These are phyloP conservation scores for Dryomyza anilis DNA, from an alignment of 2,888 invertebrate species.

Conservation along the genomic window DNA sequence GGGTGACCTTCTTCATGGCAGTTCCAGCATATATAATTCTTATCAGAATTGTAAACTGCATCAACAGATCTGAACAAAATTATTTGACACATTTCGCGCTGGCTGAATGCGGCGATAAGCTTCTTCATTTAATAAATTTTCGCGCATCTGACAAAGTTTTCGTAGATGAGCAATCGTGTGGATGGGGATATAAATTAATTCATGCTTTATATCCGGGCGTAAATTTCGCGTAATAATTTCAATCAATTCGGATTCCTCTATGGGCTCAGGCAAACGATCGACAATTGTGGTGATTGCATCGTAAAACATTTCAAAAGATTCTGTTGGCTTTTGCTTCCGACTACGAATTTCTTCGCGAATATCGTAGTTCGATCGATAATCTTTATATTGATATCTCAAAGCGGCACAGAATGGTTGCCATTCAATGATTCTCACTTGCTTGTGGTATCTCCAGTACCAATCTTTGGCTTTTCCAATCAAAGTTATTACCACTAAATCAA, in stretches of 20 bases:
- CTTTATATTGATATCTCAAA: slow-evolving; percentile 17
- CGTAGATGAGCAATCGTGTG: slow-evolving; percentile 10
- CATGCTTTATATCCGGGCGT: slow-evolving; percentile 15
- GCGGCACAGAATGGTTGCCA: slow-evolving; percentile 24
- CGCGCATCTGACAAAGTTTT: slow-evolving; percentile 6
- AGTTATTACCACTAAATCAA: slow-evolving; percentile 25
- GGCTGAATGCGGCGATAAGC: neutral
- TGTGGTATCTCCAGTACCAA: slow-evolving; percentile 26
- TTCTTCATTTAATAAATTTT: neutral
- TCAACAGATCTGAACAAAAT: neutral
- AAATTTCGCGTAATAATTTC: slow-evolving; percentile 22
- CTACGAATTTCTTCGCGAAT: slow-evolving; percentile 8
- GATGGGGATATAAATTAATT: slow-evolving; percentile 15
- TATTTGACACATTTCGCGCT: too few relatives aligned
- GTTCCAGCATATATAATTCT: neutral
- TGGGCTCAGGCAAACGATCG: neutral
- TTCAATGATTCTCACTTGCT: slow-evolving; percentile 5
- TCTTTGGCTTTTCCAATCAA: slow-evolving; percentile 24
- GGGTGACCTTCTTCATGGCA: neutral
- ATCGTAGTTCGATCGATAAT: slow-evolving; percentile 11
- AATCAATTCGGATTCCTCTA: slow-evolving; percentile 8
- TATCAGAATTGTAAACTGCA: neutral
- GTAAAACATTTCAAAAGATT: slow-evolving; percentile 5
- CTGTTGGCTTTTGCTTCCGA: slow-evolving; percentile 13
- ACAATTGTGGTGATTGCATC: slow-evolving; percentile 9